phyloP scores from a whole-genome alignment of 2,113 vertebrate genomes.

The Macrotis lagotis region DNA sequence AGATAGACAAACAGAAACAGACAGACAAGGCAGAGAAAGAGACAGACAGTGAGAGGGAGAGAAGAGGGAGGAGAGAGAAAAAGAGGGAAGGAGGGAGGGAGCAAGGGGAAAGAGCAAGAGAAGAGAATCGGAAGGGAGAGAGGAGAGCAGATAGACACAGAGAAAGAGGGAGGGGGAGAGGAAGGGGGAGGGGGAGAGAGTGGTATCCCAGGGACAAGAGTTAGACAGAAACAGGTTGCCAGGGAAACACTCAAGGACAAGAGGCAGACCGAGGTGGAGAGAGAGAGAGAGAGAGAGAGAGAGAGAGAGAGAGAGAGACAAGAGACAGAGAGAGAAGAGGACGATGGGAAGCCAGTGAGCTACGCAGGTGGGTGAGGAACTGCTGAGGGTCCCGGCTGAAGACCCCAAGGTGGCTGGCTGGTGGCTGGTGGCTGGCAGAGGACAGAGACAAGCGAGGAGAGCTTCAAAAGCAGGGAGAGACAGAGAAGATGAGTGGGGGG shows the following conservation, averaged over 20 bases:
- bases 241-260: slow-evolving; percentile 44
- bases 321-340: slow-evolving; percentile 86
- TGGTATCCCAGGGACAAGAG: not conserved
- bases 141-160: not conserved
- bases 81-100: too few relatives aligned
- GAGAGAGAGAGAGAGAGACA: too few relatives aligned
- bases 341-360: slow-evolving; percentile 72
- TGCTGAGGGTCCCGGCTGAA: too few relatives aligned
- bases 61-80: too few relatives aligned
- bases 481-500: not conserved
- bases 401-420: not conserved
- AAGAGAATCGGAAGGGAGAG: slow-evolving; percentile 9
- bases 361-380: not conserved
- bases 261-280: slow-evolving; percentile 71
- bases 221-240: not conserved
- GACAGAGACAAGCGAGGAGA: not conserved
- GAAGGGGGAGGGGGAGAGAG: not conserved
- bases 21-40: too few relatives aligned
- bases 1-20: too few relatives aligned
- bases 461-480: too few relatives aligned
- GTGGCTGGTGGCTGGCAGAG: not conserved
- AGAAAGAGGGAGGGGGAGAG: not conserved
- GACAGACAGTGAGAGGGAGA: too few relatives aligned
- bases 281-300: too few relatives aligned
- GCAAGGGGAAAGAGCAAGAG: not conserved